A percentile compares a stretch with the other conserved stretches of the same genome.
These are phyloP conservation scores for Scalopus aquaticus DNA, from an alignment of 2,113 vertebrate genomes.

Conservation along the genomic window DNA sequence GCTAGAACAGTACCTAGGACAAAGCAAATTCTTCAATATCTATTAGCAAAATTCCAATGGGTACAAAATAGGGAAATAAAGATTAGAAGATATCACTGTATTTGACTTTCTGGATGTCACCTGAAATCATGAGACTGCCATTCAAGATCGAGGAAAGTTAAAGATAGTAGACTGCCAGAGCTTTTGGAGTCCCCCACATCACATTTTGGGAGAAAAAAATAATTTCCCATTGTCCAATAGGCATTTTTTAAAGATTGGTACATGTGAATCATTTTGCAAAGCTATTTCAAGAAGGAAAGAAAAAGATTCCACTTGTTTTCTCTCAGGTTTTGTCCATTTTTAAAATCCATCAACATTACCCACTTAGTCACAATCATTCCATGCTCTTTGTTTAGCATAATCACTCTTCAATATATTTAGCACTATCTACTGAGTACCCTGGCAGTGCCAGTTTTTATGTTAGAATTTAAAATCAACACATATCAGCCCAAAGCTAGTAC, in stretches of 20 bases:
- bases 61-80: neutral
- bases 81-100: neutral
- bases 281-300: neutral
- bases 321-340: neutral
- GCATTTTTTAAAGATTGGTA: constrained; percentile 25
- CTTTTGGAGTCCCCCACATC: neutral
- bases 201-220: neutral
- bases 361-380: neutral
- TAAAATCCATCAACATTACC: neutral
- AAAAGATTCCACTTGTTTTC: neutral
- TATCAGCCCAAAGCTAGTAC: neutral
- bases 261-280: constrained; percentile 3
- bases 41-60: neutral
- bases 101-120: neutral
- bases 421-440: neutral
- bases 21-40: neutral
- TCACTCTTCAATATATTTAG: neutral
- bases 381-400: neutral
- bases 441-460: neutral
- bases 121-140: neutral
- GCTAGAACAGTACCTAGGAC: neutral
- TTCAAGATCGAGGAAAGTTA: neutral
- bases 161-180: neutral
- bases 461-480: neutral
- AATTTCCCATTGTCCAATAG: neutral